phyloP scores from a whole-genome alignment of 2,113 vertebrate species.

The Dendrocopos noguchii region DNA sequence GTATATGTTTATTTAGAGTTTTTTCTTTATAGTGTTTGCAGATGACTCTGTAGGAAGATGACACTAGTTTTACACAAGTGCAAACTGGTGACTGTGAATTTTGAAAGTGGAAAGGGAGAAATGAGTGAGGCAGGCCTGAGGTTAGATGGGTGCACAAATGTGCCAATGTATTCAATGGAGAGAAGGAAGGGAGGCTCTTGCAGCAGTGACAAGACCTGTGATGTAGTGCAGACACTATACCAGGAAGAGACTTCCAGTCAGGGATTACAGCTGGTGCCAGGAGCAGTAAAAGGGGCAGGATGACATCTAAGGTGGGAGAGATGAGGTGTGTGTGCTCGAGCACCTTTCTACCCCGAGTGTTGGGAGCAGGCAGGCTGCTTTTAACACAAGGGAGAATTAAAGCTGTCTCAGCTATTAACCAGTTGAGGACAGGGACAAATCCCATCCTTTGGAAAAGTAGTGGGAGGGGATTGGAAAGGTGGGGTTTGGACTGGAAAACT shows the following conservation, averaged over 20 bases:
- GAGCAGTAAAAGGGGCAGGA: not conserved
- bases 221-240: no score
- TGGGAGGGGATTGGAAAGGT: not conserved
- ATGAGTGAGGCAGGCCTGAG: not conserved
- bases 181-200: not conserved
- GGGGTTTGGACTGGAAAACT: not conserved
- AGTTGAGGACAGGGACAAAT: not conserved
- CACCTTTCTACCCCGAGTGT: not conserved
- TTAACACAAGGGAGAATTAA: not conserved
- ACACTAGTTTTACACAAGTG: not conserved
- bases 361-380: not conserved
- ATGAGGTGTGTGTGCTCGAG: no score
- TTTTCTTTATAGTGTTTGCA: not conserved
- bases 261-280: not conserved
- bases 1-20: accelerated
- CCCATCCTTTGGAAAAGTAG: not conserved
- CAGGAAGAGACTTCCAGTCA: not conserved
- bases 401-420: not conserved
- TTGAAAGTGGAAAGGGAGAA: not conserved
- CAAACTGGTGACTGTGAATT: not conserved
- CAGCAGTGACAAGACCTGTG: not conserved
- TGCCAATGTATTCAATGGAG: not conserved
- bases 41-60: not conserved
- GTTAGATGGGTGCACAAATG: not conserved
- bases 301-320: not conserved